Conservation (phyloP, 2,888 invertebrate species). For the Zygogramma bicolorata region DNA sequence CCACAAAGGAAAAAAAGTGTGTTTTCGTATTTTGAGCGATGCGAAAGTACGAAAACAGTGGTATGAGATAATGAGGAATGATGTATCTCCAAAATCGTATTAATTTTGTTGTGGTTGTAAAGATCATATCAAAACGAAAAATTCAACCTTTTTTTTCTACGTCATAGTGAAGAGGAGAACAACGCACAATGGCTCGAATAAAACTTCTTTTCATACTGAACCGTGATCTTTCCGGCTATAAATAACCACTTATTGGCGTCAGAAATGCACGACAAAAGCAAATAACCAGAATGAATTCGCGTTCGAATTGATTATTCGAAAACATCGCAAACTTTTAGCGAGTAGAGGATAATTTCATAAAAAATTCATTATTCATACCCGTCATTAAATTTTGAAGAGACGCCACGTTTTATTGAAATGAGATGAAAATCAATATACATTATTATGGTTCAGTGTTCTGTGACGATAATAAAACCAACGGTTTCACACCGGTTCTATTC, state of each 20-base stretch:
- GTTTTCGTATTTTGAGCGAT: no score
- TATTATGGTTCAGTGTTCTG: not conserved
- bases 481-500: no score
- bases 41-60: no score
- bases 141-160: no score
- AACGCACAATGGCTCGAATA: no score
- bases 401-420: not conserved
- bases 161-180: no score
- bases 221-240: not conserved
- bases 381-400: not conserved
- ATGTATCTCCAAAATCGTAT: no score
- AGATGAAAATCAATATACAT: not conserved
- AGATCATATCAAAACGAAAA: no score
- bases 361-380: not conserved
- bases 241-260: not conserved
- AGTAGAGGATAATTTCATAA: not conserved
- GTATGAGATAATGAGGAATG: no score
- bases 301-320: not conserved
- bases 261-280: not conserved
- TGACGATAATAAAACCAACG: no score
- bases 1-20: no score
- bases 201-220: not conserved
- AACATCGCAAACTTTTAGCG: not conserved
- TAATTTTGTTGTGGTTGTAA: no score
- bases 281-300: not conserved